Percentiles rank a stretch among this genome's conserved stretches.
Evolutionary conservation across 53 echinoderm and acorn worm genomes (phyloP).

Genomic region (Pentamera pediparva): DNA sequence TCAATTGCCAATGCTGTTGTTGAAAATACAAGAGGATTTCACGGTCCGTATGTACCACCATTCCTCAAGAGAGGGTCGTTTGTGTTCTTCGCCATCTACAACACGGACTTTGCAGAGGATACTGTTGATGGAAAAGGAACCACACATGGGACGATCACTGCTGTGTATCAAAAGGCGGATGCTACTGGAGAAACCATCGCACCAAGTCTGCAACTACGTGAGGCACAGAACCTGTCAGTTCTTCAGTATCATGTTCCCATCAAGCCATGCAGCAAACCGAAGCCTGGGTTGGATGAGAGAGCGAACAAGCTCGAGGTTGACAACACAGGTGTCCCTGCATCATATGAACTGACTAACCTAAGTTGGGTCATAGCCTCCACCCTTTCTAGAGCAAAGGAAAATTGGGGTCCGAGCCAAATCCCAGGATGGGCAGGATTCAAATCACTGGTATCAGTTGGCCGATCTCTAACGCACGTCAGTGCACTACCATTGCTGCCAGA

Average conservation of each 20-base stretch:
- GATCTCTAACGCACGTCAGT: conserved; percentile 41
- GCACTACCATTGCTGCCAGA: conserved; percentile 46
- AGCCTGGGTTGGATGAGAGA: conserved; percentile 15
- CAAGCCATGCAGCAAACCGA: conserved; percentile 47
- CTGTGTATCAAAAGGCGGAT: conserved; percentile 45
- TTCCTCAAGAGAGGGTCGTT: conserved; percentile 44
- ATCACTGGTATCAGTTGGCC: conserved; percentile 26
- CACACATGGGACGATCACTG: conserved; percentile 51
- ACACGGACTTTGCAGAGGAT: conserved; percentile 59
- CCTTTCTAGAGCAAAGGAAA: conserved; percentile 5
- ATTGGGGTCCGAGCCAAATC: conserved; percentile 15
- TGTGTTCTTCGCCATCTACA: conserved; percentile 49
- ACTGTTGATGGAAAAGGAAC: conserved; percentile 59
- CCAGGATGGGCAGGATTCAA: conserved; percentile 48
- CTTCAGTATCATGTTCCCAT: conserved; percentile 23
- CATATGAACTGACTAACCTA: conserved; percentile 32
- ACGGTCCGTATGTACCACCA: conserved; percentile 50
- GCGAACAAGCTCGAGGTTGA: conserved; percentile 16
- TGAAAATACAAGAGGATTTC: conserved; percentile 39
- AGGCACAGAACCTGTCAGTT: conserved; percentile 37
- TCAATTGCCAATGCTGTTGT: conserved; percentile 55
- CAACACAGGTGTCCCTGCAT: conserved; percentile 13
- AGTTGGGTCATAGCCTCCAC: conserved; percentile 27
- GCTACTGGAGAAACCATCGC: conserved; percentile 41
- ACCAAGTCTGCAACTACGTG: conserved; percentile 15